Evolutionary conservation across 23 tunicate genomes (phyloP), one percentile per base, ranked within the genome.

Genomic region (Styela plicata): DNA sequence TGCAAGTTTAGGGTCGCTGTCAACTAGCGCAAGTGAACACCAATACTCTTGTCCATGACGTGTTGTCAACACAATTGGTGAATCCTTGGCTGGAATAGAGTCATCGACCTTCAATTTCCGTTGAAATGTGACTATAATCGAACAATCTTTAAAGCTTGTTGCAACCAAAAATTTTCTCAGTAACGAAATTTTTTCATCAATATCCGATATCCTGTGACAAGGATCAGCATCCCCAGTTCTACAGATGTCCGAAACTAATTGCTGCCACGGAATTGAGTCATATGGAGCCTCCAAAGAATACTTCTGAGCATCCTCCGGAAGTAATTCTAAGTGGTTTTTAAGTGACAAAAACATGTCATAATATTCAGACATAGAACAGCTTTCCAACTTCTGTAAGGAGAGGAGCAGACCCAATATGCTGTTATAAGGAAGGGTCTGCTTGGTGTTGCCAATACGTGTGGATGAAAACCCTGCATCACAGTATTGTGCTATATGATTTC

Each of bases 101-200:
- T 25, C 64, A 76, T 44, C 70, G 17, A 3, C 34, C 5, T n/a
- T 3, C 22, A 57, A 23, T 53, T 36, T 76, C 2, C 24, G 64
- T 31, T 79, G 87, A 44, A 91, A 63, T 31, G 91, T 74, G 0
- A 91, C 44, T 88, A 91, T 91, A 23, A 91, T 63, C 3, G 97
- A 91, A 73, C 97, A 91, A 37, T 91, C 97, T 37, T 66, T 69
- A 73, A 91, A 91, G 25, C 92, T 88, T 30, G 90, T 86, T 2
- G 97, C 70, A 33, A 91, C 82, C 23, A 86, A 71, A 71, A 86
- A 91, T 36, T 79, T 84, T 32, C 83, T 80, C 27, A 91, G 80
- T 73, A 73, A 63, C 23, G 77, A 63, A 17, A 85, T 69, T 27
- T 66, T 34, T 36, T 21, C 35, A 3, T 44, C 19, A 53, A 64